Base-by-base conservation (phyloP, 2,888 invertebrate species). In the Axea sp. region DNA sequence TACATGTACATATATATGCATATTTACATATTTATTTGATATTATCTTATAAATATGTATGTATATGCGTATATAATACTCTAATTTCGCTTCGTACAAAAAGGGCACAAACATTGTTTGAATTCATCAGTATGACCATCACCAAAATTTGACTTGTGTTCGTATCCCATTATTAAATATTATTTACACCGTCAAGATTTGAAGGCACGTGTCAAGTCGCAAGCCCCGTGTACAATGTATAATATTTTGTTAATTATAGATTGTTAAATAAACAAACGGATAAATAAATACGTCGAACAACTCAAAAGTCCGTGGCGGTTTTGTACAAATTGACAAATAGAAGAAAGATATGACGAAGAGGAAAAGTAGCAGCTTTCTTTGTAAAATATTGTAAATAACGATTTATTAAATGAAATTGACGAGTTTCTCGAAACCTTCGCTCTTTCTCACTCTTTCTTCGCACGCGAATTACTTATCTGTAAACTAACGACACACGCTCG, bases 361-460 rank as follows among this genome's bases (percentile, higher is more conserved):
- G 77, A 79, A 80, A 81, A 73, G 78, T 84, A 81, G 81, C 83
- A 81, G 80, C 81, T 87, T 87, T 87, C 84, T 86, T 86, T 87
- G 87, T 87, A 87, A 86, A 71, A 87, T 87, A 87, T 84, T 87
- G 87, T 87, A 87, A 80, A 87, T 87, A 87, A 86, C 86, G 81
- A 84, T 84, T 86, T 86, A 85, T 84, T 86, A 53, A 82, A 84
- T 79, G 78, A 82, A 85, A 84, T 86, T 86, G 84, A 86, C 82
- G 83, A 86, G 82, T 84, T 85, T 81, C 78, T 85, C 81, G 81
- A 81, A 83, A 82, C 76, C 80, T 80, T 80, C 78, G 80, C 79
- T 81, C 79, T 80, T 71, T 78, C 76, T 80, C 77, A 78, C 78
- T 81, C 78, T 81, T 81, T 82, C 80, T 80, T 79, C 78, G 76